Conservation (phyloP, 2,888 invertebrate genomes). For the Parelbella ahira region DNA sequence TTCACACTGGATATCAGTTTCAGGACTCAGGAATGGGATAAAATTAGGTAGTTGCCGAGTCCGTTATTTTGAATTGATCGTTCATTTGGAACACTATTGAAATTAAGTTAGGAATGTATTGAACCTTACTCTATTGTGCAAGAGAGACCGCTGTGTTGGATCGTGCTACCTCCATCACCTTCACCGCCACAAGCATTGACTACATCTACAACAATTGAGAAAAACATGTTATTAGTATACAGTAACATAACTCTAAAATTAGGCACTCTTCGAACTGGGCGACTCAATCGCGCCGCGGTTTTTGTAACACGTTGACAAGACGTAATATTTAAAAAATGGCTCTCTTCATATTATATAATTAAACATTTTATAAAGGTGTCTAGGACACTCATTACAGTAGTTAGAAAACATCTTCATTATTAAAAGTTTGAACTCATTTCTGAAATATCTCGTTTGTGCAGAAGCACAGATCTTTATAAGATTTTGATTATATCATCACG, state of each 20-base stretch:
- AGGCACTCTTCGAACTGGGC: slow-evolving; percentile 4
- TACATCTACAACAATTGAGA: slow-evolving; percentile 88
- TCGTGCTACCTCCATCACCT: slow-evolving; percentile 84
- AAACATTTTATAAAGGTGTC: no score
- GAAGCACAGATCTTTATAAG: no score
- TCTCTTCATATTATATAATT: no score
- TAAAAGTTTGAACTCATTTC: no score
- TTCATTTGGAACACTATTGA: slow-evolving; percentile 10
- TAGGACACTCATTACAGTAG: no score
- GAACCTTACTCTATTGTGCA: slow-evolving; percentile 76
- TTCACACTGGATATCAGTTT: no score
- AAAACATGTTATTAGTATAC: slow-evolving; percentile 57
- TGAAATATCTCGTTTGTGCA: no score
- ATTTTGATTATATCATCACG: no score
- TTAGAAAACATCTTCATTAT: no score
- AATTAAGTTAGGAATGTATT: slow-evolving; percentile 34
- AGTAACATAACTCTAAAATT: slow-evolving; percentile 28
- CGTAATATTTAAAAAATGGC: no score
- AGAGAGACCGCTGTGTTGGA: slow-evolving; percentile 80
- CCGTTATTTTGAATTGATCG: slow-evolving; percentile 10
- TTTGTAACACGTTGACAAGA: no score
- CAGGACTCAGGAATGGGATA: no score
- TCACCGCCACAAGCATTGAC: slow-evolving; percentile 94
- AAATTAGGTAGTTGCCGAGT: background rate
- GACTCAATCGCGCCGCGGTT: background rate